Conservation (phyloP, 1,140 invertebrate species). For the Mactra quadrangularis region DNA sequence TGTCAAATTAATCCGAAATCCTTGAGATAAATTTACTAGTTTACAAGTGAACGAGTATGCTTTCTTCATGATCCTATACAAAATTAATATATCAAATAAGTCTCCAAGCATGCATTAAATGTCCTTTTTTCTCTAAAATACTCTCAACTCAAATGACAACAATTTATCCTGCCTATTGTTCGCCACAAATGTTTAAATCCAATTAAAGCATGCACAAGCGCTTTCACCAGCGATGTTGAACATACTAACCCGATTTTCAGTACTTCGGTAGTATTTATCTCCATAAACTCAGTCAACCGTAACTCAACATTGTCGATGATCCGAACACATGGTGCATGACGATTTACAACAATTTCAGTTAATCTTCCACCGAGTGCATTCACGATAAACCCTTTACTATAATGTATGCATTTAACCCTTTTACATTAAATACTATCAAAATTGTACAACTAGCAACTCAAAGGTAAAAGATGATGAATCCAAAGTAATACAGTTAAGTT, state of each 20-base stretch:
- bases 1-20: too few species aligned
- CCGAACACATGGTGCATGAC: not conserved
- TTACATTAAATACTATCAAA: too few species aligned
- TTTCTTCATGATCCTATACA: too few species aligned
- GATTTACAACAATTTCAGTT: slow-evolving; percentile 1
- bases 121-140: not conserved
- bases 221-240: not conserved
- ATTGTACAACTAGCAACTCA: too few species aligned
- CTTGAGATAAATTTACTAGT: too few species aligned
- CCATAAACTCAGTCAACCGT: slow-evolving; percentile 16
- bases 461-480: too few species aligned
- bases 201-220: slow-evolving; percentile 9
- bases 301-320: not conserved
- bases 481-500: too few species aligned
- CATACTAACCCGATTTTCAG: slow-evolving; percentile 5
- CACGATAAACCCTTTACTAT: too few species aligned
- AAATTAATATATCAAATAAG: slow-evolving; percentile 30
- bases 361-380: slow-evolving; percentile 27
- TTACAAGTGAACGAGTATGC: too few species aligned
- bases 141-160: not conserved
- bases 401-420: too few species aligned
- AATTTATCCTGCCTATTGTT: slow-evolving; percentile 12
- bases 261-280: slow-evolving; percentile 24
- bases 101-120: slow-evolving; percentile 13
- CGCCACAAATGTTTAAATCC: not conserved